Percentiles rank a stretch among this genome's conserved stretches.
Conservation (phyloP, 2,113 vertebrate species). For the Phrynosoma blainvillii region DNA sequence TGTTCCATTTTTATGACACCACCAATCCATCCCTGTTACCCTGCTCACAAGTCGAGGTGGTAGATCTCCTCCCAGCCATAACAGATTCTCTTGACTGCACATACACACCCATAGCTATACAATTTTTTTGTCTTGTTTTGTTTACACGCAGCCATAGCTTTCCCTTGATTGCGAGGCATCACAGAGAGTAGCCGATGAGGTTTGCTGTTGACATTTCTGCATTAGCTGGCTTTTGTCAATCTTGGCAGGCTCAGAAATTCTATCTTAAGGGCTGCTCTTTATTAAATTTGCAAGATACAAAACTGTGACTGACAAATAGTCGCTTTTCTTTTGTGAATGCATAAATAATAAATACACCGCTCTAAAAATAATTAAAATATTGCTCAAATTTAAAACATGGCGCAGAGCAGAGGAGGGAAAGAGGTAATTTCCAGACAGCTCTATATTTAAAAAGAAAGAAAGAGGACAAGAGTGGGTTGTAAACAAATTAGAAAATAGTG, state of each 20-base stretch:
- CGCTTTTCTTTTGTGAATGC: constrained; percentile 78
- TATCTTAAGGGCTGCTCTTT: constrained; percentile 83
- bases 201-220: constrained; percentile 80
- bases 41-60: neutral
- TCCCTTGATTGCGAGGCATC: constrained; percentile 70
- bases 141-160: constrained; percentile 67
- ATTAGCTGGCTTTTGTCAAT: constrained; percentile 81
- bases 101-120: constrained; percentile 37
- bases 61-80: neutral
- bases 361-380: constrained; percentile 78
- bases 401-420: constrained; percentile 3
- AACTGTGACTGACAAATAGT: constrained; percentile 77
- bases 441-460: neutral
- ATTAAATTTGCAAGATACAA: constrained; percentile 86
- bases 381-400: constrained; percentile 67
- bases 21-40: neutral
- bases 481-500: neutral
- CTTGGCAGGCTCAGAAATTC: constrained; percentile 80
- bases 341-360: constrained; percentile 73
- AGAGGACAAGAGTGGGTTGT: neutral
- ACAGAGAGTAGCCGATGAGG: constrained; percentile 72
- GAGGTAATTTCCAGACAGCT: constrained; percentile 45
- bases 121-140: constrained; percentile 62
- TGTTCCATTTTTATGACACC: neutral
- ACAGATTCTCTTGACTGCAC: neutral